Evolutionary conservation across 2,888 invertebrate genomes (phyloP), one percentile per base, ranked within the genome.

Genomic region (Dynastes tityus): DNA sequence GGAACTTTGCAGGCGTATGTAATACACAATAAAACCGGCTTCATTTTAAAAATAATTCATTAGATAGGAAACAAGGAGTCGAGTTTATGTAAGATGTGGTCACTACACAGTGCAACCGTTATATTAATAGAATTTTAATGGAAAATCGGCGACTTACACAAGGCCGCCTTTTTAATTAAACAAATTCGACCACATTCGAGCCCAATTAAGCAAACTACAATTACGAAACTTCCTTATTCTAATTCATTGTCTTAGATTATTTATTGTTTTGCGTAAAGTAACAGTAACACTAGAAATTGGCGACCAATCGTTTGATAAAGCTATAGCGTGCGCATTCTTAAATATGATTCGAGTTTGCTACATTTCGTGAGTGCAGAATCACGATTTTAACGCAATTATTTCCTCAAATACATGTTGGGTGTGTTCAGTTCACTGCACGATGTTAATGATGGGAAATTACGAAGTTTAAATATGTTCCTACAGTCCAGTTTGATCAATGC

Each of bases 191-290:
- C 67, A 67, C 67, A 67, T 22, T 67, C 45, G 49, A 49, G 6
- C 9, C 45, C 32, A 67, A 67, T 67, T 45, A 67, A 45, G 45
- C 4, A 45, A 45, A 45, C 2, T 9, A 9, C 6, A n/a, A 67
- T 67, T 67, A 45, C 67, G 16, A 67, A 16, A 67, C 16, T 67
- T 67, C 67, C 67, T 67, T 67, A 22, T 49, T 67, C 40, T 67
- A 45, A 27, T 45, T 67, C 67, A 45, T 67, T 67, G 45, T 67
- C 9, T 67, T 27, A 49, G 11, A 27, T 22, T 67, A 45, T 16
- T 58, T 58, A 58, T 58, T 22, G 45, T 67, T 11, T 63, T 32
- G 32, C 27, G 63, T 9, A 27, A 29, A 32, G n/a, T 63, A 32
- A 63, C 11, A 27, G 63, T 11, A 45, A 45, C 11, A 11, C 8